A percentile compares a stretch with the other conserved stretches of the same genome.
Evolutionary conservation across 2,113 vertebrate genomes (phyloP).

Genomic region (Catharus minimus): DNA sequence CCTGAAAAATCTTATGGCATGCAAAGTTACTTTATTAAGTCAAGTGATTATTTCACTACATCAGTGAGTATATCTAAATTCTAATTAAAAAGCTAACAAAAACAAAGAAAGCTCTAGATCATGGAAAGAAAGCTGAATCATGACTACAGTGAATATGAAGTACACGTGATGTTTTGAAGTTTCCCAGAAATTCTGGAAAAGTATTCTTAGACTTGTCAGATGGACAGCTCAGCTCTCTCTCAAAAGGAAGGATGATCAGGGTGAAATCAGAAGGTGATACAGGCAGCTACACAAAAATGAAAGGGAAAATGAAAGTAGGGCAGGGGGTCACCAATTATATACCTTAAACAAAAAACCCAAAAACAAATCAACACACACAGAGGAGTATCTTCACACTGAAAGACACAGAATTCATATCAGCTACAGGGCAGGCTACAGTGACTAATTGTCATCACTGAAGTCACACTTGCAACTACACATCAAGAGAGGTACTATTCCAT

Average conservation of each 20-base stretch:
- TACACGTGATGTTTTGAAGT: not conserved
- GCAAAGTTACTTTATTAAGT: not conserved
- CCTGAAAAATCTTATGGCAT: not conserved
- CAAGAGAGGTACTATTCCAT: accelerated
- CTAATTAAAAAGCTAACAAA: not conserved
- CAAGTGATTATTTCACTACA: not conserved
- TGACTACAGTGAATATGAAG: not conserved
- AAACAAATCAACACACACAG: not conserved
- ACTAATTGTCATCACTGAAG: not conserved
- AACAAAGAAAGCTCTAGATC: not conserved
- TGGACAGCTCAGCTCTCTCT: not conserved
- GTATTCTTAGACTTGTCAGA: not conserved
- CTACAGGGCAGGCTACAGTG: not conserved
- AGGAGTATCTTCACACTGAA: not conserved
- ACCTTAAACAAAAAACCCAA: not conserved
- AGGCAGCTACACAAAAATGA: not conserved
- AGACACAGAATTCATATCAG: not conserved
- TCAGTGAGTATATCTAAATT: not conserved
- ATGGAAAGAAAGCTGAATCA: not conserved
- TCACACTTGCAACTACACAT: not conserved
- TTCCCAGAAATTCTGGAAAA: not conserved
- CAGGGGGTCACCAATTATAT: not conserved
- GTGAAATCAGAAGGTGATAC: not conserved
- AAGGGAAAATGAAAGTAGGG: not conserved
- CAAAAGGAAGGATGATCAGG: not conserved